Evolutionary conservation across 2,113 vertebrate species (phyloP).

Genomic region (Oenanthe melanoleuca): DNA sequence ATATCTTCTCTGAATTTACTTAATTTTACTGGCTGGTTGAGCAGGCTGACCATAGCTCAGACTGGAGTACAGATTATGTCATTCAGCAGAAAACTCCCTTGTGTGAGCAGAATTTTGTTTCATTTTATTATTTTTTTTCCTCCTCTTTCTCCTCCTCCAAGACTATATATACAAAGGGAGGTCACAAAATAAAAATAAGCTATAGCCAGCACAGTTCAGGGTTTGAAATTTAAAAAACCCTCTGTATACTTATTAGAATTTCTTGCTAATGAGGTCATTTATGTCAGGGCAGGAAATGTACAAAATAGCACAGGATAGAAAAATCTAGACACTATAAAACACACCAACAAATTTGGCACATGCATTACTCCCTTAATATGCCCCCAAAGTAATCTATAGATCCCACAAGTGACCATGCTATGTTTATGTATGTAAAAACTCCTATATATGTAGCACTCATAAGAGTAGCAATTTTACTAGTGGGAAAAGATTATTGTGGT

Average conservation of each 20-base stretch:
- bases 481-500: conserved; percentile 58
- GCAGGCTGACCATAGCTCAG: background rate
- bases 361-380: conserved; percentile 27
- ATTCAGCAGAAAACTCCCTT: conserved; percentile 33
- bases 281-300: conserved; percentile 59
- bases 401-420: conserved; percentile 40
- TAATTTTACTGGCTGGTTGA: background rate
- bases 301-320: conserved; percentile 31
- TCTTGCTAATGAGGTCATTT: conserved; percentile 63
- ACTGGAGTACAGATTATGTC: conserved; percentile 9
- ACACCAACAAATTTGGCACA: conserved; percentile 20
- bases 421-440: conserved; percentile 27
- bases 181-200: conserved; percentile 5
- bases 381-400: conserved; percentile 44
- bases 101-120: background rate
- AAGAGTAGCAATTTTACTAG: conserved; percentile 53
- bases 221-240: background rate
- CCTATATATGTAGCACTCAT: conserved; percentile 32
- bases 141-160: background rate
- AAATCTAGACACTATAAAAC: conserved; percentile 39
- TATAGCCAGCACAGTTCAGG: background rate
- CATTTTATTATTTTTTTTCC: background rate
- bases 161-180: background rate
- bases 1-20: conserved; percentile 4
- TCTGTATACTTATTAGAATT: conserved; percentile 22